These are phyloP conservation scores for Lithophane leautieri DNA, from an alignment of 2,888 invertebrate species.

Conservation along the genomic window DNA sequence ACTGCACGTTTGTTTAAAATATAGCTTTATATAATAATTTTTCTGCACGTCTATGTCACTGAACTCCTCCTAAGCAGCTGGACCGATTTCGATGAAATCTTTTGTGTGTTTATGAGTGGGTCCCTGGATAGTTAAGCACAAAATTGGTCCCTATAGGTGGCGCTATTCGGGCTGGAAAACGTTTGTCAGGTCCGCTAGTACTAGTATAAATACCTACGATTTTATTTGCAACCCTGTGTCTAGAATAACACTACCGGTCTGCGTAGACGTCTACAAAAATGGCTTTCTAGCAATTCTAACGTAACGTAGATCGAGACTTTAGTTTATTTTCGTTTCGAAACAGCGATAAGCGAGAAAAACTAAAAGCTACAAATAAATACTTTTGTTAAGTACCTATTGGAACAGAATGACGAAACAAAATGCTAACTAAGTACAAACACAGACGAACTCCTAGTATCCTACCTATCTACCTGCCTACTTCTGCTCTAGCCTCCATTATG, in stretches of 20 bases:
- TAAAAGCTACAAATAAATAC: conserved; percentile 25
- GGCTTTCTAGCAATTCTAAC: background rate
- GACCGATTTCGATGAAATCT: background rate
- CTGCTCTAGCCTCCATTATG: background rate
- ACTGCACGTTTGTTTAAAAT: no score
- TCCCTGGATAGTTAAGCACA: no score
- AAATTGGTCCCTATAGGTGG: no score
- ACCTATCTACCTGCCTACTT: background rate
- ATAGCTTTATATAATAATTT: background rate
- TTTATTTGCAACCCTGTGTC: background rate
- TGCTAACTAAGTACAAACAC: conserved; percentile 10
- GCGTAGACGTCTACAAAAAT: background rate
- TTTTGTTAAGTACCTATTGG: conserved; percentile 30
- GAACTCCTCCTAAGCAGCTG: background rate
- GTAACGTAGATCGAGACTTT: background rate
- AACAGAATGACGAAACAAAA: conserved; percentile 2
- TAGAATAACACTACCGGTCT: no score
- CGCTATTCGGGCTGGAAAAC: background rate
- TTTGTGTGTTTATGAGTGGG: background rate
- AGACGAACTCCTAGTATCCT: background rate
- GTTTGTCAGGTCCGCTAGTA: background rate
- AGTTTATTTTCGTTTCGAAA: conserved; percentile 18
- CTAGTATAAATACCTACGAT: background rate
- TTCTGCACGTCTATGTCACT: background rate
- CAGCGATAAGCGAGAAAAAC: conserved; percentile 2